Conservation (phyloP, 2,888 invertebrate genomes). For the Gari tellinella region DNA sequence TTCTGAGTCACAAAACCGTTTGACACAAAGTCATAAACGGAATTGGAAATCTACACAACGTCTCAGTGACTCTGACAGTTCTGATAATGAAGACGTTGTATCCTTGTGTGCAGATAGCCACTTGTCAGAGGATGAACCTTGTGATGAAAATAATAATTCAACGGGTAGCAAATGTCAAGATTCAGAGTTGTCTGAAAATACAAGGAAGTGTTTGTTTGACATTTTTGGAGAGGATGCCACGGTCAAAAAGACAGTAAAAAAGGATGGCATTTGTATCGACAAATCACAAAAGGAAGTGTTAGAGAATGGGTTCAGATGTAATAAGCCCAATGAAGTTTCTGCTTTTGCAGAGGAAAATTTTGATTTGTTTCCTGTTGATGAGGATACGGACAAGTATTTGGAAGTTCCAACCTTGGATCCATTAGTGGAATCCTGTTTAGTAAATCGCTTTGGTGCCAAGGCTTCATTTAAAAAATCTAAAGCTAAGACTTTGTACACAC, state of each 20-base stretch:
- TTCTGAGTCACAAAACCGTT: too few species aligned
- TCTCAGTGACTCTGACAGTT: too few species aligned
- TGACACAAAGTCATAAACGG: too few species aligned
- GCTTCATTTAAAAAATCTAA: conserved; percentile 28
- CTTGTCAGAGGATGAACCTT: too few species aligned
- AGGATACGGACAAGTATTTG: conserved; percentile 18
- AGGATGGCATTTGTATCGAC: too few species aligned
- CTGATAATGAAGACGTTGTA: too few species aligned
- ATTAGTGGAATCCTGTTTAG: conserved; percentile 29
- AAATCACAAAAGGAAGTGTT: too few species aligned
- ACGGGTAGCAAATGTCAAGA: not conserved
- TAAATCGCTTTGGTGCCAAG: conserved; percentile 23
- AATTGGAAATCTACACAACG: too few species aligned
- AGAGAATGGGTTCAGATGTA: conserved; percentile 6
- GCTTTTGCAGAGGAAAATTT: conserved; percentile 29
- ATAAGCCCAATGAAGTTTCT: conserved; percentile 17
- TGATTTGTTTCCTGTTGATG: conserved; percentile 16
- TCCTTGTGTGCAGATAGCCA: too few species aligned
- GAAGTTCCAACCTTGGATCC: conserved; percentile 29
- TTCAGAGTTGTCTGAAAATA: not conserved
- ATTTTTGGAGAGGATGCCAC: too few species aligned
- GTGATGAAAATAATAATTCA: conserved; percentile 1
- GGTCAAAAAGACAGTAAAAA: too few species aligned
- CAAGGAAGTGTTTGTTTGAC: not conserved
- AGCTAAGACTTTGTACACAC: conserved; percentile 19